Base-by-base conservation (phyloP, 2,888 invertebrate genomes). In the Caenorhabditis japonica region DNA sequence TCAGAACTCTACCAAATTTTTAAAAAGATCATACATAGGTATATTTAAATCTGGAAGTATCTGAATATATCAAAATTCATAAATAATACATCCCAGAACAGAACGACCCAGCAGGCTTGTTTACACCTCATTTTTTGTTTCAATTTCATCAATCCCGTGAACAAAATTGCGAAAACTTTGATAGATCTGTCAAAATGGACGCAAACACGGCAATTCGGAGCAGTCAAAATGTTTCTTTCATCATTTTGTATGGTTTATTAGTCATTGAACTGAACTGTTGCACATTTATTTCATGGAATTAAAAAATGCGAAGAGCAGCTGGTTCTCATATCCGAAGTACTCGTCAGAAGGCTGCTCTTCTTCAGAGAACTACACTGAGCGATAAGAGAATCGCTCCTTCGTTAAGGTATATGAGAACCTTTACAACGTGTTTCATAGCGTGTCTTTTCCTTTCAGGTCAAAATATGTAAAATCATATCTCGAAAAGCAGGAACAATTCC, bases 281-380 rank as follows among this genome's bases (percentile, higher is more conserved):
- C 21, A 39, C 7, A 34, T 19, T 47, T 43, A 27, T 25, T 1
- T 10, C 12, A 23, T 12, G n/a, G n/a, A 36, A 15, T 39, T 34
- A 27, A 30, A 27, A 39, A 49, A 74, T 74, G 73, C 61, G 68
- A 33, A 36, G 73, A 34, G 66, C 66, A 34, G 73, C 68, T 15
- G 61, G 68, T 4, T 39, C 58, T 4, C 68, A 74, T 34, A 47
- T 68, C 39, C 68, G 73, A 13, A 62, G 25, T 8, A 52, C 55
- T 33, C 73, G 68, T n/a, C 55, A 61, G 47, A 68, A 74, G 27
- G 43, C 62, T 7, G 68, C 61, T 27, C 39, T 74, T 25, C 27
- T 74, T 15, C 61, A 58, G 30, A 33, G 55, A 34, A 62, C 68
- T 36, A 58, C 47, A n/a, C 30, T 74, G 2, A 51, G 52, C 21